Conservation (phyloP, 2,797 vertebrate genomes). For the Esox masquinongy region DNA sequence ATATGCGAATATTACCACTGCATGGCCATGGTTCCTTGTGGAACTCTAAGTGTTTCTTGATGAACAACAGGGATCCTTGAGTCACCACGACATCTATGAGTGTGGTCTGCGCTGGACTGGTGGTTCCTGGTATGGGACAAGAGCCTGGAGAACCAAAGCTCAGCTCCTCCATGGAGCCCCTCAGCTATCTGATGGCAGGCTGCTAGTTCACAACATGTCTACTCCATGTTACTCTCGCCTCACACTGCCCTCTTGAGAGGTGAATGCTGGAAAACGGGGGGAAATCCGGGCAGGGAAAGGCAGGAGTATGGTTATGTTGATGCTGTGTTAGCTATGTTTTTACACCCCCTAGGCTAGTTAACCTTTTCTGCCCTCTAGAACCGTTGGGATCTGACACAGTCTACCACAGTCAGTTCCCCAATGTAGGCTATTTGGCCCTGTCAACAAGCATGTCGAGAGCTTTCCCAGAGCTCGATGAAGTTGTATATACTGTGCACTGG, state of each 20-base stretch:
- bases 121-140: background rate
- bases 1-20: too few relatives aligned
- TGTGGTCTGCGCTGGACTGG: too few relatives aligned
- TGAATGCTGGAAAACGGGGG: slow-evolving; percentile 24
- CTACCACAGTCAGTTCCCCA: slow-evolving; percentile 20
- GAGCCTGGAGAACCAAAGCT: background rate
- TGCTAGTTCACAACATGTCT: background rate
- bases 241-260: slow-evolving; percentile 42
- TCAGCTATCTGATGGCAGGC: background rate
- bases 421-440: slow-evolving; percentile 42
- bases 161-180: background rate
- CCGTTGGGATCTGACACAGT: slow-evolving; percentile 53
- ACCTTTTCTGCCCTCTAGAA: slow-evolving; percentile 48
- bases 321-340: slow-evolving; percentile 48
- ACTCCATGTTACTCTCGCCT: slow-evolving; percentile 20
- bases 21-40: too few relatives aligned
- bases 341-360: slow-evolving; percentile 55
- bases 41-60: too few relatives aligned
- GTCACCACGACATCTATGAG: too few relatives aligned
- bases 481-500: background rate
- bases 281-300: background rate
- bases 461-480: slow-evolving; percentile 31
- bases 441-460: slow-evolving; percentile 52
- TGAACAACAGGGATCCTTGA: too few relatives aligned
- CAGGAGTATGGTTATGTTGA: slow-evolving; percentile 61